Conservation (phyloP, 2,888 invertebrate genomes). For the Hypena proboscidalis region DNA sequence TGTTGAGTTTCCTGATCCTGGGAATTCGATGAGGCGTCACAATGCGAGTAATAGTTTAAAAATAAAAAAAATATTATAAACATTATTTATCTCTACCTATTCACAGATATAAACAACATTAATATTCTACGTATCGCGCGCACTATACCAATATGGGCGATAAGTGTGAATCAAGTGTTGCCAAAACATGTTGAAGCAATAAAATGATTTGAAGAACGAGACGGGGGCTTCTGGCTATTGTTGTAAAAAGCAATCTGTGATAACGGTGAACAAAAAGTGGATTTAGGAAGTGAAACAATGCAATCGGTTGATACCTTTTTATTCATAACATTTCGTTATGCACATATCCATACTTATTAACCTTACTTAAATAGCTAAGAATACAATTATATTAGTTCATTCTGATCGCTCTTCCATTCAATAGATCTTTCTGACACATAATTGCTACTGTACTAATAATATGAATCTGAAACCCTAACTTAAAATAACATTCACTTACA, state of each 20-base stretch:
- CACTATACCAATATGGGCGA: no score
- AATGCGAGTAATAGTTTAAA: slow-evolving; percentile 14
- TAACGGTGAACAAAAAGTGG: slow-evolving; percentile 31
- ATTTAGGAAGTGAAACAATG: slow-evolving; percentile 41
- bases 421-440: slow-evolving; percentile 19
- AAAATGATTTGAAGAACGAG: slow-evolving; percentile 20
- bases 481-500: slow-evolving; percentile 22
- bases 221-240: slow-evolving; percentile 16
- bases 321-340: slow-evolving; percentile 47
- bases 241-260: slow-evolving; percentile 27
- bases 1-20: slow-evolving; percentile 25
- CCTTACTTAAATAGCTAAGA: slow-evolving; percentile 28
- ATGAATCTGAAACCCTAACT: slow-evolving; percentile 24
- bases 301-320: slow-evolving; percentile 44
- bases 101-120: slow-evolving; percentile 12
- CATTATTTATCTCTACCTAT: slow-evolving; percentile 22
- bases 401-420: slow-evolving; percentile 22
- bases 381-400: slow-evolving; percentile 29
- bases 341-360: slow-evolving; percentile 31
- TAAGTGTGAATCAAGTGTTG: slow-evolving; percentile 32
- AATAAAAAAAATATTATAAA: slow-evolving; percentile 23
- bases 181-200: slow-evolving; percentile 32
- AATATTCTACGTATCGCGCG: neutral
- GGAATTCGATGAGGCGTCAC: slow-evolving; percentile 6
- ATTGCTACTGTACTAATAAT: slow-evolving; percentile 14